Conservation (phyloP, 37 sponge, comb jelly and placozoan genomes). For the Ephydatia muelleri region DNA sequence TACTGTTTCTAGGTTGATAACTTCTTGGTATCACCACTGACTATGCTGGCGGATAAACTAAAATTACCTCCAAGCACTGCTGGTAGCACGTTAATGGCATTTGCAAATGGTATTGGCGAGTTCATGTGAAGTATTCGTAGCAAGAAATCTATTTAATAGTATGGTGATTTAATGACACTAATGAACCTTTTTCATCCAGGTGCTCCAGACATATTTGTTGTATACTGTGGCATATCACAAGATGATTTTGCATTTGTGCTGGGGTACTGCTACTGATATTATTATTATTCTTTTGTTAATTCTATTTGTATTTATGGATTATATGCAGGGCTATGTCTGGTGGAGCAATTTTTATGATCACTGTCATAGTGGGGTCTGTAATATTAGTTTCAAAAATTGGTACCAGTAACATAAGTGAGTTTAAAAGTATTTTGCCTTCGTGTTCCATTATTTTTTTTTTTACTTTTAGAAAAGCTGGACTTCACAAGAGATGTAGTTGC, state of each 20-base stretch:
- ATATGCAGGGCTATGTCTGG: slow-evolving; percentile 69
- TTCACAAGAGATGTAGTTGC: slow-evolving; percentile 61
- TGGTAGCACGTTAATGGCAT: slow-evolving; percentile 76
- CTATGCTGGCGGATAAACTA: slow-evolving; percentile 58
- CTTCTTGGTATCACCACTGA: slow-evolving; percentile 74
- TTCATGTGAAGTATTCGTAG: neutral
- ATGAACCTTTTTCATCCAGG: slow-evolving; percentile 26
- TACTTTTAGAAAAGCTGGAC: slow-evolving; percentile 37
- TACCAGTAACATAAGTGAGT: slow-evolving; percentile 17
- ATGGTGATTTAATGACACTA: neutral
- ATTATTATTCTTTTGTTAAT: neutral
- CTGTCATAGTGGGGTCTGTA: slow-evolving; percentile 72
- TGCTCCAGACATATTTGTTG: slow-evolving; percentile 82
- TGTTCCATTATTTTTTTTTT: neutral
- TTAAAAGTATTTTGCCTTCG: neutral
- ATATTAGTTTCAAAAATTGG: slow-evolving; percentile 17
- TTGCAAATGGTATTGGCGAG: slow-evolving; percentile 69
- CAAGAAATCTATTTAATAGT: neutral
- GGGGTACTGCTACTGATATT: slow-evolving; percentile 19
- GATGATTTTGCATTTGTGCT: slow-evolving; percentile 67
- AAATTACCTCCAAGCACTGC: slow-evolving; percentile 63
- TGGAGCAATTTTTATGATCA: slow-evolving; percentile 72
- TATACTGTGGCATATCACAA: slow-evolving; percentile 59
- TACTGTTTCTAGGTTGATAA: slow-evolving; percentile 54
- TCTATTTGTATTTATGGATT: neutral